These are phyloP conservation scores for Rhodeus uyekii DNA, from an alignment of 2,797 vertebrate species.

Conservation along the genomic window DNA sequence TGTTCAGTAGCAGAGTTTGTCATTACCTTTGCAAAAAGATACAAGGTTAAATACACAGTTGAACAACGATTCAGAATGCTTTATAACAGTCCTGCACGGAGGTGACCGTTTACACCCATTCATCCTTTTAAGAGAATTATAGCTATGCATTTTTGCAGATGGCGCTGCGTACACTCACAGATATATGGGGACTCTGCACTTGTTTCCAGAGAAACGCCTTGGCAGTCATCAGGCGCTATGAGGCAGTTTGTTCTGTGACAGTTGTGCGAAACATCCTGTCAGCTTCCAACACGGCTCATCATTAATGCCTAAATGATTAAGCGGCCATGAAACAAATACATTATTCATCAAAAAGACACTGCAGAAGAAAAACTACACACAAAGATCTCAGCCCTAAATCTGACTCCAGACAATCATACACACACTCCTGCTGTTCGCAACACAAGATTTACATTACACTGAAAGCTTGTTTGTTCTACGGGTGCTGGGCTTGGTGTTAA, in stretches of 20 bases:
- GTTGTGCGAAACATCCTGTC: slow-evolving; percentile 52
- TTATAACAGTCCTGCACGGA: not conserved
- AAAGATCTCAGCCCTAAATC: slow-evolving; percentile 40
- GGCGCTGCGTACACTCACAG: not conserved
- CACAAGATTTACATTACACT: slow-evolving; percentile 24
- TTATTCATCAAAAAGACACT: slow-evolving; percentile 59
- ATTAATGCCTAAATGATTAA: slow-evolving; percentile 60
- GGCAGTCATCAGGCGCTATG: slow-evolving; percentile 29
- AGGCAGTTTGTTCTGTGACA: slow-evolving; percentile 47
- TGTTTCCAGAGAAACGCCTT: slow-evolving; percentile 37
- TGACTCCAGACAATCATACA: slow-evolving; percentile 31
- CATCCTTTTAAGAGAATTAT: slow-evolving; percentile 22
- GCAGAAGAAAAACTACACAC: slow-evolving; percentile 42
- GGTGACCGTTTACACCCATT: not conserved
- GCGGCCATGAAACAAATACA: slow-evolving; percentile 56
- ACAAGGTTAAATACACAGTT: slow-evolving; percentile 13
- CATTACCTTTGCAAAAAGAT: not conserved
- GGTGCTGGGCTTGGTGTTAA: slow-evolving; percentile 11
- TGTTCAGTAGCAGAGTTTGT: not conserved
- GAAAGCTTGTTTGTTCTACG: slow-evolving; percentile 24
- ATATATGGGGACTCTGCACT: slow-evolving; percentile 34
- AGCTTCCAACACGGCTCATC: slow-evolving; percentile 52
- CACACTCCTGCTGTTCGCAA: slow-evolving; percentile 34
- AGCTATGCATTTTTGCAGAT: slow-evolving; percentile 22
- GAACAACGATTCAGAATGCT: not conserved